Conservation (phyloP, 1,140 invertebrate species). For the Drosophila ohnishii region DNA sequence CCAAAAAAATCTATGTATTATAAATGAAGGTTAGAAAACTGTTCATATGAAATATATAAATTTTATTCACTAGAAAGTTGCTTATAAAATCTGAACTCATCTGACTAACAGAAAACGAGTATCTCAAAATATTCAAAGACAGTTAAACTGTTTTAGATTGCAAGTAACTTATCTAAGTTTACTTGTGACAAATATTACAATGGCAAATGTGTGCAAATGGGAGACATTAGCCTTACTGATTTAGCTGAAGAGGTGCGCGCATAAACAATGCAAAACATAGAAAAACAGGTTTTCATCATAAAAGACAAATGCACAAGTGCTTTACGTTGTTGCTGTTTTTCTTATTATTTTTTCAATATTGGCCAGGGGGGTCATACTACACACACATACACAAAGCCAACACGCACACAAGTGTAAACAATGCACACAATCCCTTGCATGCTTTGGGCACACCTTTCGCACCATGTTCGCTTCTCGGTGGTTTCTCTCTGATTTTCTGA, state of each 20-base stretch:
- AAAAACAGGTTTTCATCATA: constrained; percentile 56
- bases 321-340: constrained; percentile 24
- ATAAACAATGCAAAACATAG: constrained; percentile 27
- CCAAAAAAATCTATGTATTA: too few relatives aligned
- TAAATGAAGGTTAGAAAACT: too few relatives aligned
- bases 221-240: constrained; percentile 1
- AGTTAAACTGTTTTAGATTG: neutral
- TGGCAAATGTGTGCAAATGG: neutral
- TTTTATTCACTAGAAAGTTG: neutral
- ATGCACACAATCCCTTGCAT: constrained; percentile 53
- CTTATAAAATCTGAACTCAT: neutral
- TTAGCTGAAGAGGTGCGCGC: constrained; percentile 4
- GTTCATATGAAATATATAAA: too few relatives aligned
- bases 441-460: constrained; percentile 32
- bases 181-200: neutral
- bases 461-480: constrained; percentile 19
- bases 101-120: neutral
- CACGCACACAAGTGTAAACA: constrained; percentile 60
- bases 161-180: neutral
- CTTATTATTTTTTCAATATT: constrained; percentile 10
- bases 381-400: constrained; percentile 1
- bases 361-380: constrained; percentile 27
- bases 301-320: constrained; percentile 56
- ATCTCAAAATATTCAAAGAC: neutral
- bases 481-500: constrained; percentile 14